Evolutionary conservation across 1,140 invertebrate genomes (phyloP), one percentile per base, ranked within the genome.

Genomic region (Asobara japonica): DNA sequence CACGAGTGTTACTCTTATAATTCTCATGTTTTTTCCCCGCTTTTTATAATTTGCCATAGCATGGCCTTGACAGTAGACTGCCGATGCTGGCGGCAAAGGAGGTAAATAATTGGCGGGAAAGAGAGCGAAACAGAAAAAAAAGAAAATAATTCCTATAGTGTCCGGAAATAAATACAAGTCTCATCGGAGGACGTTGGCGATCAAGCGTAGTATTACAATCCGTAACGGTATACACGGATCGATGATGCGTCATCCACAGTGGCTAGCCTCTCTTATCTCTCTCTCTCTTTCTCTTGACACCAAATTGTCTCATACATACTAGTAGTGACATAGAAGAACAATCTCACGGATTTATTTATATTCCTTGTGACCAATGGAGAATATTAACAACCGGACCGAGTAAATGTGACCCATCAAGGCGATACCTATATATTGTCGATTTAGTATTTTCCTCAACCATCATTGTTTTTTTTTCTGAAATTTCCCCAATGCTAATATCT

Each of bases 181-280:
- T 56, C 51, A 22, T 56, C 22, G 31, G 31, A 41, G 31, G 20
- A 65, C 29, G 31, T 65, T 25, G 31, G 31, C 64, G 20, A 38
- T 65, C 60, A 62, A 62, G 60, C 60, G 60, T 31, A 62, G 60
- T 29, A 62, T 62, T 62, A 62, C 60, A 62, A 62, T 62, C 29
- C 11, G 60, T 62, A 62, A 62, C 60, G 60, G 60, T 62, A 62
- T 29, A 62, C n/a, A 31, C 60, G n/a, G 27, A 62, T 62, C 60
- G 60, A 62, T 62, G 60, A 31, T 62, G 60, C 29, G 60, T 62
- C 60, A 62, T 29, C 56, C 27, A 29, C 25, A 13, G 11, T 62
- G 27, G 60, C 60, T 62, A 62, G 30, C 2, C 41, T 62, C 60
- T 31, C 30, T 20, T 41, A 16, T 65, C 36, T 65, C n/a, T 65